Evolutionary conservation across 2,797 vertebrate species (phyloP).

Genomic region (Typhlichthys subterraneus): DNA sequence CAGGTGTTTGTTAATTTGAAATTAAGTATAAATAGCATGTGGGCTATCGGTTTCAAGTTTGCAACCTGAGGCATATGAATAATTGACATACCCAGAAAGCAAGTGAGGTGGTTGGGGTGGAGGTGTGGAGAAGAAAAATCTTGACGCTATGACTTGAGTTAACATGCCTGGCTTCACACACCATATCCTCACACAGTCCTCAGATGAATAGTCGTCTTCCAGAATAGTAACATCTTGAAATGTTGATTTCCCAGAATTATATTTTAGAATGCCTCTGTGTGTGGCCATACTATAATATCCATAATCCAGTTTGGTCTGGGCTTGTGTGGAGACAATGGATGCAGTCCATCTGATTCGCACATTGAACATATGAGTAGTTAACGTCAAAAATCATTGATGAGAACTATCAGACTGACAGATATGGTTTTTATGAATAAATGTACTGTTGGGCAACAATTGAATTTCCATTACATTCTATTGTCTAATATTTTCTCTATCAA

Average conservation of each 20-base stretch:
- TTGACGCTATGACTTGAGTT: neutral
- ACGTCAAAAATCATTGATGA: conserved; percentile 48
- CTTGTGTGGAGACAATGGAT: no score
- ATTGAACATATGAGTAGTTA: conserved; percentile 35
- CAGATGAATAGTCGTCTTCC: conserved; percentile 7
- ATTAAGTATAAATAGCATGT: conserved; percentile 80
- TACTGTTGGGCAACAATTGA: no score
- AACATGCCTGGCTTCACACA: neutral
- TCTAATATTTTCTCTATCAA: no score
- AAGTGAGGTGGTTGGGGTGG: conserved; percentile 15
- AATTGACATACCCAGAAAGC: conserved; percentile 65
- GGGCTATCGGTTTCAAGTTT: conserved; percentile 79
- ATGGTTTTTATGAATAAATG: neutral
- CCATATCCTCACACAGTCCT: conserved; percentile 16
- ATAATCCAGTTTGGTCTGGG: neutral
- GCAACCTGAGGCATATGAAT: conserved; percentile 71
- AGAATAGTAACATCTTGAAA: conserved; percentile 22
- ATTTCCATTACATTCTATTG: no score
- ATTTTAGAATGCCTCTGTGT: conserved; percentile 41
- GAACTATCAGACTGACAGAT: conserved; percentile 39
- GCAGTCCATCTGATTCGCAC: conserved; percentile 23
- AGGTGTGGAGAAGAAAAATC: neutral
- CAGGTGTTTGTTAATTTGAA: conserved; percentile 73
- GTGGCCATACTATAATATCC: conserved; percentile 30
- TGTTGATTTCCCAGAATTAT: conserved; percentile 36